Base-by-base conservation (phyloP, 1,140 invertebrate genomes). In the Micrasema longulum region DNA sequence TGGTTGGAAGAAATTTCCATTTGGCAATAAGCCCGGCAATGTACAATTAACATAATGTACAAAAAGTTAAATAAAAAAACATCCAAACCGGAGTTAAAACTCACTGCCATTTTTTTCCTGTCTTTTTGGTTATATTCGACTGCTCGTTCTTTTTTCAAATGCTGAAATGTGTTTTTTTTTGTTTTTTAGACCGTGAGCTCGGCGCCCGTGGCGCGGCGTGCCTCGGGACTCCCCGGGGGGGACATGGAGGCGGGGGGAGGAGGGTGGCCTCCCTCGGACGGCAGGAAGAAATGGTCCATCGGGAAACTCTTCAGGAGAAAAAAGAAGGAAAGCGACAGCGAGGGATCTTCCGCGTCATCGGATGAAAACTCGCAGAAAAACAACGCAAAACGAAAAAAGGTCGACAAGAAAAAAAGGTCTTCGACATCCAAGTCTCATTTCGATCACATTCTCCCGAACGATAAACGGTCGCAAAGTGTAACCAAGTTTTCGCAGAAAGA, bases 211-310 rank as follows among this genome's bases (percentile, higher is more conserved):
- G 69, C 23, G 50, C 57, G 70, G 14, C 60, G 69, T 18, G 31
- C 57, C 60, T 48, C 57, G 48, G 69, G 66, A 1, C 60, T 63
- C 2, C 26, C 3, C 36, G 48, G 14, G 23, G 69, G 47, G 11
- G 35, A 65, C 14, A 36, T 75, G 64, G 69, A 63, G 36, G 53
- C 16, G 43, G 35, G 38, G 20, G 22, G 65, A n/a, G 65, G 52
- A 18, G 23, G 31, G 47, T 60, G 43, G 41, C 50, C 50, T 10
- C 35, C 50, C 14, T 41, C 53, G 52, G 57, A 63, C 53, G 22
- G 12, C n/a, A 63, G 47, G 53, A 91, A 91, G 79, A 92, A 91
- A 81, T 92, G 91, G 91, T 90, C 90, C 0, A 85, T 92, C 4
- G 91, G 91, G 14, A 89, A 89, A 74, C 83, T 93, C 1, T 91